These are phyloP conservation scores for Hippocampus abdominalis DNA, from an alignment of 2,113 vertebrate genomes.

Conservation along the genomic window DNA sequence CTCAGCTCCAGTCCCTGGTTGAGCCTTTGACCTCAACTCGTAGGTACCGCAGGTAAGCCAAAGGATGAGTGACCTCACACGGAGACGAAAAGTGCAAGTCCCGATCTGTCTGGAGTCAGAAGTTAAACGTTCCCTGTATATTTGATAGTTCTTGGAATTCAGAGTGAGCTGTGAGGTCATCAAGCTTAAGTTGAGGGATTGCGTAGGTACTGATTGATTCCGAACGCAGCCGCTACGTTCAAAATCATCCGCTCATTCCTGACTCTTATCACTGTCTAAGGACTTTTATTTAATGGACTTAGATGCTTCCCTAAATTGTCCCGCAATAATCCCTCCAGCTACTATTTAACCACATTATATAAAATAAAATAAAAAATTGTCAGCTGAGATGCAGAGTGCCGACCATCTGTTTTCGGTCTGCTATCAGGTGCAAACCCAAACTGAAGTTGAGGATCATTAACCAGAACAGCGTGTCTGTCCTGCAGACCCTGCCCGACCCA, in stretches of 20 bases:
- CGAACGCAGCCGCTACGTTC: too few species aligned
- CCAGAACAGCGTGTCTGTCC: constrained; percentile 95
- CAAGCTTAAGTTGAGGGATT: too few species aligned
- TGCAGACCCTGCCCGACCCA: constrained; percentile 86
- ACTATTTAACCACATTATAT: too few species aligned
- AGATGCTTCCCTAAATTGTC: too few species aligned
- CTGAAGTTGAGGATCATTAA: constrained; percentile 97
- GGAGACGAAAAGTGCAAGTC: background rate
- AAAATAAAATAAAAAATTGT: too few species aligned
- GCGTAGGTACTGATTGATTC: too few species aligned
- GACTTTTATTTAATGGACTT: too few species aligned
- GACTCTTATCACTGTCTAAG: too few species aligned
- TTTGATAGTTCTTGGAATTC: too few species aligned
- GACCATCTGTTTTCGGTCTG: constrained; percentile 11
- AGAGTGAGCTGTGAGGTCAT: too few species aligned
- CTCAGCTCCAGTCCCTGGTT: constrained; percentile 88
- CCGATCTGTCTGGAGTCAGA: background rate
- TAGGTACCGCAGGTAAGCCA: constrained; percentile 73
- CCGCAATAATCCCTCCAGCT: too few species aligned
- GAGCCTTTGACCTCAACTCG: constrained; percentile 78
- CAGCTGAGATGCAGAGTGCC: background rate
- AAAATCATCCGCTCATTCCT: too few species aligned
- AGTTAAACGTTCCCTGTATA: background rate
- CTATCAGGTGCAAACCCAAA: constrained; percentile 86
- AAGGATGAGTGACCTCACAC: background rate